Percentiles rank a stretch among this genome's conserved stretches.
phyloP scores from a whole-genome alignment of 23 tunicate species.

The Halocynthia roretzi region DNA sequence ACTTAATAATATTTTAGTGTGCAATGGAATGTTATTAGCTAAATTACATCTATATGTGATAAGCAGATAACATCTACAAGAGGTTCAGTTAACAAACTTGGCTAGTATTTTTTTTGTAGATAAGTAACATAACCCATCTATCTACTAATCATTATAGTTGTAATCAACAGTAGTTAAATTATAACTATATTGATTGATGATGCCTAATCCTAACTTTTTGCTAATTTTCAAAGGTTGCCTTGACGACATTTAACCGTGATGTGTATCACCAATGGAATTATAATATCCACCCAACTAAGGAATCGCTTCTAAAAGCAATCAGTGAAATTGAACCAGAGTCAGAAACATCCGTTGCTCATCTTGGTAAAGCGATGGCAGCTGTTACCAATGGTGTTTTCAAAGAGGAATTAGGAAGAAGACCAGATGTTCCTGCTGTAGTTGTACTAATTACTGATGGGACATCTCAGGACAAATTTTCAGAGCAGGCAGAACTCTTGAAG shows the following conservation, averaged over 20 bases:
- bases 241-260: slow-evolving; percentile 27
- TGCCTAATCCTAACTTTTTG: too few relatives aligned
- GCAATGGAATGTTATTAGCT: too few relatives aligned
- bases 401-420: slow-evolving; percentile 22
- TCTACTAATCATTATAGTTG: too few relatives aligned
- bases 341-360: not conserved
- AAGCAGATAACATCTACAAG: too few relatives aligned
- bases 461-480: slow-evolving; percentile 4
- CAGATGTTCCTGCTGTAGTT: slow-evolving; percentile 34
- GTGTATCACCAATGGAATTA: slow-evolving; percentile 16
- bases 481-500: not conserved
- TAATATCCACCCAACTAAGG: slow-evolving; percentile 6
- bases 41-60: too few relatives aligned
- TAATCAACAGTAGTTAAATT: too few relatives aligned
- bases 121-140: too few relatives aligned
- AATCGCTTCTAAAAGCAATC: slow-evolving; percentile 14
- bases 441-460: slow-evolving; percentile 26
- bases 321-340: slow-evolving; percentile 5
- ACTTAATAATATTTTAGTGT: too few relatives aligned
- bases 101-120: too few relatives aligned
- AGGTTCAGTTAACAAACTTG: too few relatives aligned
- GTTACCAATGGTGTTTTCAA: not conserved
- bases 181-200: too few relatives aligned
- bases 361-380: not conserved
- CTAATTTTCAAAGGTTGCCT: slow-evolving; percentile 8